These are phyloP conservation scores for Sesia bembeciformis DNA, from an alignment of 2,888 invertebrate genomes.

Conservation along the genomic window DNA sequence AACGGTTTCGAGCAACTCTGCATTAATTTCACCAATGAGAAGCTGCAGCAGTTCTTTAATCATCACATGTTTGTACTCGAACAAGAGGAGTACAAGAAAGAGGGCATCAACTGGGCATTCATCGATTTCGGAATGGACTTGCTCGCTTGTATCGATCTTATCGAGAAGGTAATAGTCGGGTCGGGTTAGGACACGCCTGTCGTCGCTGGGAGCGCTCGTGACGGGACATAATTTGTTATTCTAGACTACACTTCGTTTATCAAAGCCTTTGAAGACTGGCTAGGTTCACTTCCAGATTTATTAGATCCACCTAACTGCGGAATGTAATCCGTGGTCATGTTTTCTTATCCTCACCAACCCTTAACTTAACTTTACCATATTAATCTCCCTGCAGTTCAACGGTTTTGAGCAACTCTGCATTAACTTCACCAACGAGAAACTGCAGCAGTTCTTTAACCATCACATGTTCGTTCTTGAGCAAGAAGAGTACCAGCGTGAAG, in stretches of 20 bases:
- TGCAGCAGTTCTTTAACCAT: constrained; percentile 99
- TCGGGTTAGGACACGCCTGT: constrained; percentile 17
- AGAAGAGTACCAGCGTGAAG: constrained; percentile 96
- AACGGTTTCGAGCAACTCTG: constrained; percentile 99
- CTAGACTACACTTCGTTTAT: constrained; percentile 11
- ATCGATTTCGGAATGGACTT: constrained; percentile 99
- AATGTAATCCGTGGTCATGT: constrained; percentile 49
- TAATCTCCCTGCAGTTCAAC: constrained; percentile 84
- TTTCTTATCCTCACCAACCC: constrained; percentile 25
- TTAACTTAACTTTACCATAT: constrained; percentile 47
- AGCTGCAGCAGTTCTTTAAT: constrained; percentile 98
- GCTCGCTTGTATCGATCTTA: constrained; percentile 95
- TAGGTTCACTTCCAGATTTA: constrained; percentile 25
- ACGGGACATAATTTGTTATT: constrained; percentile 18
- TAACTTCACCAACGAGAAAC: constrained; percentile 98
- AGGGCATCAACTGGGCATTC: constrained; percentile 96
- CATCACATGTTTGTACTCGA: constrained; percentile 98
- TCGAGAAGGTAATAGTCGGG: constrained; percentile 86
- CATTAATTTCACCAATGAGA: constrained; percentile 99
- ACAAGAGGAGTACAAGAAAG: constrained; percentile 96
- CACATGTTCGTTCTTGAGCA: constrained; percentile 98
- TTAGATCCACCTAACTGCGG: constrained; percentile 30
- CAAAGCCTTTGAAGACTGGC: constrained; percentile 9
- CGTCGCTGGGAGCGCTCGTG: constrained; percentile 31
- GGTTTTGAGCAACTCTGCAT: constrained; percentile 98